Base-by-base conservation (phyloP, 2,113 vertebrate species). In the Aspidoscelis tigris region DNA sequence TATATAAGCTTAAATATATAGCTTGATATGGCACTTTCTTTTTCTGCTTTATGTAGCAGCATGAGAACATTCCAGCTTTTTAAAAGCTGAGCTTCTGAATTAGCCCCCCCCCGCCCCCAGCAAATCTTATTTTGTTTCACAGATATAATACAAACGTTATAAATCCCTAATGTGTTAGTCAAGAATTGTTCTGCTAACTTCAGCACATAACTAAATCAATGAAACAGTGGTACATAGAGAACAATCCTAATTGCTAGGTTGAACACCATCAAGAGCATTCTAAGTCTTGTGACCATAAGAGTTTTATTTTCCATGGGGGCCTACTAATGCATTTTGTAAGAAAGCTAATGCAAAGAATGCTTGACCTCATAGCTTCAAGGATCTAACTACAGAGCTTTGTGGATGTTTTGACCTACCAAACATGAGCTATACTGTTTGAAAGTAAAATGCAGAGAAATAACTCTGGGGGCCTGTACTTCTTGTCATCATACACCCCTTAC, bases 301-400 rank as follows among this genome's bases (percentile, higher is more conserved):
- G 47, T 77, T 70, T 66, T 78, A 2, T 84, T 90, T 92, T 91
- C 86, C 84, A 24, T 0, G 21, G 43, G 84, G 77, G 77, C 44
- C 55, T 47, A 78, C 86, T 89, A 75, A 78, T 85, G 86, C 61
- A 76, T 88, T 88, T 87, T 83, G 86, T 14, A 74, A 79, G 33
- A 74, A 74, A 79, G 26, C 43, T 18, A 80, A 86, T 3, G 64
- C 33, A 72, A 65, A 0, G 2, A 58, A 53, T 12, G n/a, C 3
- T 20, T 81, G 69, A 53, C 75, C 73, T 83, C 61, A 87, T 83
- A 55, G 41, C 18, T 75, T 79, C 33, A 79, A 55, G 21, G 76
- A 26, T 12, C 61, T 55, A 74, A 74, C 58, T 18, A 83, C 24
- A 79, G 50, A 55, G 21, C 55, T 43, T 65, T n/a, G 26, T 81